Conservation (phyloP, 2,113 vertebrate species). For the Pycnonotus jocosus region DNA sequence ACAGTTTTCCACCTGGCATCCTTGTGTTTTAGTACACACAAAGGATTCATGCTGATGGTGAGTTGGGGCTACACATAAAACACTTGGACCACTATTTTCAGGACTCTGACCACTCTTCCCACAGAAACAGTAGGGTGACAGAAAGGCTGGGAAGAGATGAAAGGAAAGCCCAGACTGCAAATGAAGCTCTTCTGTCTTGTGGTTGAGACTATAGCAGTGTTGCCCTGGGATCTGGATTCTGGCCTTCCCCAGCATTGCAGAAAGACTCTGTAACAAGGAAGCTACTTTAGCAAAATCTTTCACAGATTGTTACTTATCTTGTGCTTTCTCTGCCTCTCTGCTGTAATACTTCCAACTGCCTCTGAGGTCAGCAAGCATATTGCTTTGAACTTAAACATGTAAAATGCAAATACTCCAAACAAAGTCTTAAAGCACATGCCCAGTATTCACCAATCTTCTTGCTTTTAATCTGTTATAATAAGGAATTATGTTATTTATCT, state of each 20-base stretch:
- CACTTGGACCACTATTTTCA: neutral
- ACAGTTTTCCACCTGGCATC: neutral
- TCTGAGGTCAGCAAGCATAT: neutral
- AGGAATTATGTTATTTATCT: neutral
- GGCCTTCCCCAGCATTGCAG: neutral
- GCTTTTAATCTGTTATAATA: neutral
- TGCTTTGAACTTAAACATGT: neutral
- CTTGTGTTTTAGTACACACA: neutral
- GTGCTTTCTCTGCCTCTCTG: neutral
- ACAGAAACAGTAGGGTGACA: neutral
- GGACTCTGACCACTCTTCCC: neutral
- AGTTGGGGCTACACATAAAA: neutral
- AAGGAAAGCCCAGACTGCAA: neutral
- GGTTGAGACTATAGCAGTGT: neutral
- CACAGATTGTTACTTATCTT: neutral
- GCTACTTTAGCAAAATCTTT: neutral
- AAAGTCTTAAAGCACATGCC: neutral
- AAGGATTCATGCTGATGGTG: neutral
- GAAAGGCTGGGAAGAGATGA: neutral
- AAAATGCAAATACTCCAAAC: neutral
- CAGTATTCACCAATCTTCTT: neutral
- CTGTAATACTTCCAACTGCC: neutral
- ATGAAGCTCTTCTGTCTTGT: neutral
- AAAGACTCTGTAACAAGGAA: neutral
- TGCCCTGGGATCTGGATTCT: neutral